phyloP scores from a whole-genome alignment of 2,888 invertebrate species.

The Diabrotica balteata region DNA sequence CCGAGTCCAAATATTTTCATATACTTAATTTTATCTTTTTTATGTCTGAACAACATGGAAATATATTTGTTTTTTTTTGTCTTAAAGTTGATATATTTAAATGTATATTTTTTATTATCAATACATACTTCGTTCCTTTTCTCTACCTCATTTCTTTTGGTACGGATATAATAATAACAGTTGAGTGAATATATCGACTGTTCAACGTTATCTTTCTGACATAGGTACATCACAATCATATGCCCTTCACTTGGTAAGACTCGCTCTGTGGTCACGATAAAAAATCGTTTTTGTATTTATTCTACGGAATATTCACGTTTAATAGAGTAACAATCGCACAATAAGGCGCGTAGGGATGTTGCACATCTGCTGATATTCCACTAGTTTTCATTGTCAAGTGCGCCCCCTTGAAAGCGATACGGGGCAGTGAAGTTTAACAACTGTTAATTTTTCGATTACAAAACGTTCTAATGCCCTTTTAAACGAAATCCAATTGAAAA shows the following conservation, averaged over 20 bases:
- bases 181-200: no score
- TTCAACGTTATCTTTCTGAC: conserved; percentile 7
- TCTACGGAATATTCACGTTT: conserved; percentile 29
- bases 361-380: conserved; percentile 47
- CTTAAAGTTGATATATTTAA: no score
- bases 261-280: background rate
- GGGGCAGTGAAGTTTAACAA: conserved; percentile 43
- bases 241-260: conserved; percentile 7
- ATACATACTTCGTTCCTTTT: no score
- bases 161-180: no score
- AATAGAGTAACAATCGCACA: conserved; percentile 31
- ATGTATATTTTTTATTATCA: no score
- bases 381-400: conserved; percentile 47
- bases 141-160: no score
- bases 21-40: no score
- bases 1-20: no score
- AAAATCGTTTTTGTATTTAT: conserved; percentile 24
- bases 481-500: conserved; percentile 32
- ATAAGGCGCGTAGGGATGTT: conserved; percentile 24
- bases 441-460: conserved; percentile 41
- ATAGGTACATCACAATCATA: conserved; percentile 18
- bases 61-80: no score
- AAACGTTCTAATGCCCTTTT: conserved; percentile 29
- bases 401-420: conserved; percentile 47
- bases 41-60: no score